Evolutionary conservation across 2,888 invertebrate species (phyloP).

Genomic region (Pyrrhosoma nymphula): DNA sequence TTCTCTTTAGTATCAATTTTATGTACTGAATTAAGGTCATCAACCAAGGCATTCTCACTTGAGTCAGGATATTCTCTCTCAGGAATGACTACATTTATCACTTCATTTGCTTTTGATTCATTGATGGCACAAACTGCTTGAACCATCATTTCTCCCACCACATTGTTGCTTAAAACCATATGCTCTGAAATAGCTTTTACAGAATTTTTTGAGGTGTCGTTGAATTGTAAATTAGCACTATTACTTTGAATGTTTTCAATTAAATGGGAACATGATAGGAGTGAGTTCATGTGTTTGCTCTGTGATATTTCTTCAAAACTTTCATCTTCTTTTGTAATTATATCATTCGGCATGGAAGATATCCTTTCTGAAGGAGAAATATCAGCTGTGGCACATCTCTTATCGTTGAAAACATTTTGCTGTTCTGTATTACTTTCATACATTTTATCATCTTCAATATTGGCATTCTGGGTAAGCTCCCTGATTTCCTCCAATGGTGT

Average conservation of each 20-base stretch:
- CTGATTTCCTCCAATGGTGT: neutral
- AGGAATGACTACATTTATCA: neutral
- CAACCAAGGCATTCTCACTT: neutral
- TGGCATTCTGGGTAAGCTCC: neutral
- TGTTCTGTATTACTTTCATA: neutral
- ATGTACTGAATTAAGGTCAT: neutral
- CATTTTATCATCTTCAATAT: neutral
- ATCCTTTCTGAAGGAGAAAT: neutral
- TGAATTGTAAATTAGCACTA: too few relatives aligned
- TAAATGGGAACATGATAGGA: neutral
- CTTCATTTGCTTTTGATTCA: neutral
- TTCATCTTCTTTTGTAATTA: neutral
- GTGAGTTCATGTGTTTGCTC: neutral
- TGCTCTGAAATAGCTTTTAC: too few relatives aligned
- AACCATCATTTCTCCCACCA: neutral
- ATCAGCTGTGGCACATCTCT: neutral
- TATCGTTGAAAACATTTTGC: neutral
- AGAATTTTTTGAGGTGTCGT: too few relatives aligned
- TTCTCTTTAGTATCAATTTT: neutral
- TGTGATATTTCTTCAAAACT: neutral
- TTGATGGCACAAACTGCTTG: neutral
- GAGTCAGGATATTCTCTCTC: neutral
- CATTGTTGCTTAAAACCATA: neutral
- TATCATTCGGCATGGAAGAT: neutral
- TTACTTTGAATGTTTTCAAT: neutral